phyloP scores from a whole-genome alignment of 2,888 invertebrate species.

The Caenorhabditis uteleia region DNA sequence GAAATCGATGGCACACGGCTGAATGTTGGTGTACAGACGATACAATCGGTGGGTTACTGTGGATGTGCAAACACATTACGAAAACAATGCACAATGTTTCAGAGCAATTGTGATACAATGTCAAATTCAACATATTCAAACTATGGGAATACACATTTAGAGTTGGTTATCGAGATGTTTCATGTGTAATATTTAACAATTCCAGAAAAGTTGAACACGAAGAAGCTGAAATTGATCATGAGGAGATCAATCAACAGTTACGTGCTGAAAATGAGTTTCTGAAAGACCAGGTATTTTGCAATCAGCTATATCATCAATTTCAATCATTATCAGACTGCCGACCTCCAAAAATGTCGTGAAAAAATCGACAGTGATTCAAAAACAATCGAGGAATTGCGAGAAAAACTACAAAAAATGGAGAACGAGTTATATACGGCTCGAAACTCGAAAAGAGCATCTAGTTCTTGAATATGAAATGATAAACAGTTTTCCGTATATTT shows the following conservation, averaged over 20 bases:
- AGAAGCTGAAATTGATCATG: not conserved
- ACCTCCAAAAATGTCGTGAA: constrained; percentile 24
- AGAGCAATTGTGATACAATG: too few relatives aligned
- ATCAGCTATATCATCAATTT: not conserved
- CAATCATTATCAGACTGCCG: not conserved
- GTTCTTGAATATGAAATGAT: constrained; percentile 13
- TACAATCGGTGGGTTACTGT: constrained; percentile 25
- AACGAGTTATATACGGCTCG: constrained; percentile 12
- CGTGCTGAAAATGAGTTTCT: constrained; percentile 32
- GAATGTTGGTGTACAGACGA: constrained; percentile 25
- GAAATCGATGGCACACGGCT: constrained; percentile 25
- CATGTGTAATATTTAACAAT: not conserved
- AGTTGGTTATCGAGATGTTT: not conserved
- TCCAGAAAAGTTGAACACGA: constrained; percentile 10
- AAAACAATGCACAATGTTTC: too few relatives aligned
- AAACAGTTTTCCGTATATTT: constrained; percentile 1
- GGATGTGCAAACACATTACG: too few relatives aligned
- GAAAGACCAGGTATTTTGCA: constrained; percentile 17
- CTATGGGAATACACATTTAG: not conserved
- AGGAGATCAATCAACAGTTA: constrained; percentile 24
- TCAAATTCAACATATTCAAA: constrained; percentile 1
- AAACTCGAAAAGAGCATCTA: constrained; percentile 27
- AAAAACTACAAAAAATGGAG: constrained; percentile 17
- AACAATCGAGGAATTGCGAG: constrained; percentile 15
- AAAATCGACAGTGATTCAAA: constrained; percentile 22